Evolutionary conservation across 92 coral and sea anemone species (phyloP).

Genomic region (Zoanthus gigantus): DNA sequence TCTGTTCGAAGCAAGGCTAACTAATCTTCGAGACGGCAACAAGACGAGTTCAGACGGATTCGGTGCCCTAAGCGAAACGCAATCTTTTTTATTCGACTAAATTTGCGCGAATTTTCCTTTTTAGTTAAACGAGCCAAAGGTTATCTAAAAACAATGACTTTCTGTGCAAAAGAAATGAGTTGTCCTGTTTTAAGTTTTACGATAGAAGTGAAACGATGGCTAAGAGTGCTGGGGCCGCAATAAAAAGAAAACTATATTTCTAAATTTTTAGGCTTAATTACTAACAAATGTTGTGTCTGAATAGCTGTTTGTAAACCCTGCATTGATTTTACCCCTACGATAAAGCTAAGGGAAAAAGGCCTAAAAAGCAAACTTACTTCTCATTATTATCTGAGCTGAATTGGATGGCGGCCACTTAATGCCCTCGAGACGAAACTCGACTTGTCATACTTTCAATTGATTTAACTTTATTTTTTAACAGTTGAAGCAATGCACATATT

Average conservation of each 20-base stretch:
- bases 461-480: too few relatives aligned
- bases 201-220: neutral
- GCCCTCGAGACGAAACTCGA: neutral
- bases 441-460: neutral
- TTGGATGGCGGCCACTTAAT: too few relatives aligned
- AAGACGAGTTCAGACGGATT: neutral
- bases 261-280: neutral
- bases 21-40: constrained; percentile 31
- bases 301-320: neutral
- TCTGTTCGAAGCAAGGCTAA: constrained; percentile 26
- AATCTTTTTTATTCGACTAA: neutral
- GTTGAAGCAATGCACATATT: too few relatives aligned
- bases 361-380: neutral
- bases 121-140: neutral
- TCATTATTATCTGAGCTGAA: neutral
- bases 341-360: neutral
- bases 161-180: neutral
- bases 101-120: neutral
- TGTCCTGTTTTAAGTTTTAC: neutral
- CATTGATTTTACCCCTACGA: neutral
- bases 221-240: neutral
- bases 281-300: constrained; percentile 25
- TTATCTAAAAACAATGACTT: neutral
- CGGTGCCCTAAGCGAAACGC: neutral
- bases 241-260: neutral